phyloP scores from a whole-genome alignment of 2,113 vertebrate genomes.

The Elephantulus edwardii region DNA sequence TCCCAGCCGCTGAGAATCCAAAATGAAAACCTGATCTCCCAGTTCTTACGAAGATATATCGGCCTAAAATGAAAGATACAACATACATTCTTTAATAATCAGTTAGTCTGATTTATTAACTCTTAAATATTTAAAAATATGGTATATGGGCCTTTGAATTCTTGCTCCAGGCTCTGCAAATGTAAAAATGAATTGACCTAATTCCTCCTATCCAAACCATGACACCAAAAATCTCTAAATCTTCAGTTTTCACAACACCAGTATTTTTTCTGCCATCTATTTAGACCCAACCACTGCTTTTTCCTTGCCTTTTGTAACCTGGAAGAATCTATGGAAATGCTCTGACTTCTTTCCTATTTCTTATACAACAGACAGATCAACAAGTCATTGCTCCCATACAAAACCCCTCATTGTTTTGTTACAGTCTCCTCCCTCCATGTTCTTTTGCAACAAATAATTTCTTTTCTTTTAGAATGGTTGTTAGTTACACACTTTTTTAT shows the following conservation, averaged over 20 bases:
- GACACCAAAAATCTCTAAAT: too few species aligned
- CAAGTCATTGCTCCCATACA: fast-evolving
- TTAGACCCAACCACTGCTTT: fast-evolving
- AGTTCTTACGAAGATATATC: neutral
- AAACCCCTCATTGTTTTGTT: neutral
- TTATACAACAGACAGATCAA: neutral
- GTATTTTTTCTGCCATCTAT: fast-evolving
- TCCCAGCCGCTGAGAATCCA: too few species aligned
- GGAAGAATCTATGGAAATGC: fast-evolving
- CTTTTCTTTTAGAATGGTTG: neutral
- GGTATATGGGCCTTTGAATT: neutral
- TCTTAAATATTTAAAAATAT: neutral
- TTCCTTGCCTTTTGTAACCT: neutral
- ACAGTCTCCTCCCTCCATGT: neutral
- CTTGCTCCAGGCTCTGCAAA: too few species aligned
- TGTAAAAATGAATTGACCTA: neutral
- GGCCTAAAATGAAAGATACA: neutral
- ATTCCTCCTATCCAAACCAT: neutral
- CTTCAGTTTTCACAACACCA: too few species aligned
- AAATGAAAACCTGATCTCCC: neutral
- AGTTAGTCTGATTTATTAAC: neutral
- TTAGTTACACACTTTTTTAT: too few species aligned
- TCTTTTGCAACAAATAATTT: neutral
- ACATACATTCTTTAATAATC: neutral
- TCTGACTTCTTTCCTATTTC: neutral